phyloP scores from a whole-genome alignment of 2,797 vertebrate genomes.

The Sebastes kiyomatsui region DNA sequence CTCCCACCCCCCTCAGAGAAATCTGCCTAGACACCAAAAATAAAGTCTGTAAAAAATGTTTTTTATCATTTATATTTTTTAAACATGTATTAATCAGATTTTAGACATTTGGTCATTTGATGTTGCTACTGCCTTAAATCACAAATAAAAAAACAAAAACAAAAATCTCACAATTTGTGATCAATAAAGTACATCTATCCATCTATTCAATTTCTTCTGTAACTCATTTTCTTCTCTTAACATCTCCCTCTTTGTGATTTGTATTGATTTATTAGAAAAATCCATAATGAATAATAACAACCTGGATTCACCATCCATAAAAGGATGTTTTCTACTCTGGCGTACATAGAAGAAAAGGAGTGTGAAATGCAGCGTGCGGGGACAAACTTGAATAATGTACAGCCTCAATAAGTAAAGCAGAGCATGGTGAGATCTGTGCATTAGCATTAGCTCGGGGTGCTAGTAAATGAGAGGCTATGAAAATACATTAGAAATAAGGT shows the following conservation, averaged over 20 bases:
- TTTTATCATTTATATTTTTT: not conserved
- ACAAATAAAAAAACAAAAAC: too few species aligned
- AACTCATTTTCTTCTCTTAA: not conserved
- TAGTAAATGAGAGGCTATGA: slow-evolving; percentile 50
- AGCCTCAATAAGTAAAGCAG: slow-evolving; percentile 17
- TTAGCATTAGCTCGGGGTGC: slow-evolving; percentile 51
- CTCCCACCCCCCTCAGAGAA: not conserved
- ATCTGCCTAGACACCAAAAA: not conserved
- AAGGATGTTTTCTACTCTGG: not conserved
- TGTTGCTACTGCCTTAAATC: not conserved
- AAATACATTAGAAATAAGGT: slow-evolving; percentile 66
- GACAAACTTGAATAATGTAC: slow-evolving; percentile 9
- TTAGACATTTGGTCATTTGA: not conserved
- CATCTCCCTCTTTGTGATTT: not conserved
- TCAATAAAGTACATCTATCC: too few species aligned
- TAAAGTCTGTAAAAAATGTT: not conserved
- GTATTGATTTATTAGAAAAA: not conserved
- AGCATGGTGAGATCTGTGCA: slow-evolving; percentile 28
- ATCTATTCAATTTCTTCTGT: not conserved
- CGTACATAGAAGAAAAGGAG: not conserved
- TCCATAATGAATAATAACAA: not conserved
- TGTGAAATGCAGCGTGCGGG: slow-evolving; percentile 7
- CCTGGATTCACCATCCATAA: not conserved
- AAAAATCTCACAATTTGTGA: too few species aligned
- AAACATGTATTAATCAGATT: not conserved